A percentile compares a stretch with the other conserved stretches of the same genome.
Evolutionary conservation across 2,797 vertebrate genomes (phyloP).

Genomic region (Antrozous pallidus): DNA sequence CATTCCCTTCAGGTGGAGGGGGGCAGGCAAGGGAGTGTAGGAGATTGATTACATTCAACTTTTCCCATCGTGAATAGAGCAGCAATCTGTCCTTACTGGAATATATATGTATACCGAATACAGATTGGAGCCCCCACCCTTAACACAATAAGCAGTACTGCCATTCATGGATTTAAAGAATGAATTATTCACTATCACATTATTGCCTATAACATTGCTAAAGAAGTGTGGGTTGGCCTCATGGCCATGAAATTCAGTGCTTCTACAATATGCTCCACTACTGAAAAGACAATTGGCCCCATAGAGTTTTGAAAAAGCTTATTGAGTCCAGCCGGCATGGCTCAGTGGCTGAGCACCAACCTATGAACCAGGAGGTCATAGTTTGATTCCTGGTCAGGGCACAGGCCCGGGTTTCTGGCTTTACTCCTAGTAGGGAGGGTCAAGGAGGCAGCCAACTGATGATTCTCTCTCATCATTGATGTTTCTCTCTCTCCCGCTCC

Average conservation of each 20-base stretch:
- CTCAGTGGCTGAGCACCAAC: too few relatives aligned
- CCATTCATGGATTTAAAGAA: constrained; percentile 20
- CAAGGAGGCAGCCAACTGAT: too few relatives aligned
- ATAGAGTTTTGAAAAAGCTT: not conserved
- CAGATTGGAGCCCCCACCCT: not conserved
- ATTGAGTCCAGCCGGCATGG: not conserved
- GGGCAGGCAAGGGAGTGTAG: not conserved
- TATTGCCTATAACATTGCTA: constrained; percentile 12
- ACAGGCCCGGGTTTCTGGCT: too few relatives aligned
- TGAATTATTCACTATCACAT: constrained; percentile 3
- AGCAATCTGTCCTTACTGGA: not conserved
- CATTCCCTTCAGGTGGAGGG: not conserved
- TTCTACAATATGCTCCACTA: not conserved
- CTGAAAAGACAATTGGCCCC: not conserved
- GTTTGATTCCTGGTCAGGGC: too few relatives aligned
- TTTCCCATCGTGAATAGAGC: not conserved
- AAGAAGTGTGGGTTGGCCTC: not conserved
- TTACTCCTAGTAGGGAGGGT: too few relatives aligned
- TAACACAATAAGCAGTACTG: not conserved
- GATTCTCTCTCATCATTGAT: too few relatives aligned
- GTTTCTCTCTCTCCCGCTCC: too few relatives aligned
- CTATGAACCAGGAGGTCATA: too few relatives aligned
- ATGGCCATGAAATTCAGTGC: constrained; percentile 12
- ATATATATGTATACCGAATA: constrained; percentile 5
- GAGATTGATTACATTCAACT: not conserved